These are phyloP conservation scores for Cheilosia vernalis DNA, from an alignment of 2,888 invertebrate genomes.

Conservation along the genomic window DNA sequence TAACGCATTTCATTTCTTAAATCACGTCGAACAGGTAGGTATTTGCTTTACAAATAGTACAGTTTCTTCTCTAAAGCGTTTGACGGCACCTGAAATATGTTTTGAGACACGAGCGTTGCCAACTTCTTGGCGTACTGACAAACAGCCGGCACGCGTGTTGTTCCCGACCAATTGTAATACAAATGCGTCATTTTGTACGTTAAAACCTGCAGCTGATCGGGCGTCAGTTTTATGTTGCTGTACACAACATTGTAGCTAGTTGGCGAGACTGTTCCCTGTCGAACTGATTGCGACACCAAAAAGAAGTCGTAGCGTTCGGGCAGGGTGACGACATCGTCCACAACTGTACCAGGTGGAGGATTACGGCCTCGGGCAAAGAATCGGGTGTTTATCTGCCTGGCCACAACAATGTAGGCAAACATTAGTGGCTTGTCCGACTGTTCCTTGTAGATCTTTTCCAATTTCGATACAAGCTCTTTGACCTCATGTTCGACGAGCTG, in stretches of 20 bases:
- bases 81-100: conserved; percentile 89
- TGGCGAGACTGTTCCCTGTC: conserved; percentile 95
- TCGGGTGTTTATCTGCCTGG: conserved; percentile 93
- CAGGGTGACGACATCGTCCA: conserved; percentile 93
- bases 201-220: conserved; percentile 91
- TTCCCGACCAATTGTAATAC: conserved; percentile 96
- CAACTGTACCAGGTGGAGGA: conserved; percentile 94
- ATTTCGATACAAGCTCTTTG: conserved; percentile 85
- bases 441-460: conserved; percentile 85
- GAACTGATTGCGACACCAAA: conserved; percentile 93
- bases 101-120: conserved; percentile 93
- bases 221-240: conserved; percentile 87
- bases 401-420: conserved; percentile 92
- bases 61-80: conserved; percentile 87
- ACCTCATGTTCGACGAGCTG: conserved; percentile 92
- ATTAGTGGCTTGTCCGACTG: conserved; percentile 82
- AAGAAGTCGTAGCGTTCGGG: conserved; percentile 95
- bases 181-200: conserved; percentile 95
- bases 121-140: conserved; percentile 98
- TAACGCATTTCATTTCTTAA: neutral
- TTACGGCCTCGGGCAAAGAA: conserved; percentile 86
- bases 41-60: conserved; percentile 87
- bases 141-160: conserved; percentile 94
- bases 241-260: conserved; percentile 94
- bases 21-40: neutral